Evolutionary conservation across 1,140 invertebrate genomes (phyloP).

Genomic region (Atopsyche davidsoni): DNA sequence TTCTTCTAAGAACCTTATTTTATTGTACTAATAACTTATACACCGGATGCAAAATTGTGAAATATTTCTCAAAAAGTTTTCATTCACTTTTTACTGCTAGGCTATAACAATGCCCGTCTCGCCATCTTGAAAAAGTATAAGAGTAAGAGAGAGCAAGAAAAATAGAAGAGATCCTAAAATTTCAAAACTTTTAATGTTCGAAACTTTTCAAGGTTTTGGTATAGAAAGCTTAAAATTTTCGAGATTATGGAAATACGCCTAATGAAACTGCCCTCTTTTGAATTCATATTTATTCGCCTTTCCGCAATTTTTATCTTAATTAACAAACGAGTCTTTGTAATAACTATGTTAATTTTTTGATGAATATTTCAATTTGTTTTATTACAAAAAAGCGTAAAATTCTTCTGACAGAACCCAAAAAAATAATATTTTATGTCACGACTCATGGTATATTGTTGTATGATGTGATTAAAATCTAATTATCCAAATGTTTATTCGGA

Average conservation of each 20-base stretch:
- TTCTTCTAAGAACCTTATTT: no score
- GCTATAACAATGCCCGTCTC: conserved; percentile 14
- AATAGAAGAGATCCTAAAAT: conserved; percentile 23
- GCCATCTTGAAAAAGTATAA: conserved; percentile 9
- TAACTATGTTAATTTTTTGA: no score
- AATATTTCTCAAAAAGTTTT: no score
- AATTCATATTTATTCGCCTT: background rate
- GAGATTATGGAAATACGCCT: conserved; percentile 28
- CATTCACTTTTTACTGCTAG: conserved; percentile 6
- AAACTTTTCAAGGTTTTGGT: conserved; percentile 29
- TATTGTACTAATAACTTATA: no score
- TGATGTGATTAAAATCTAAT: no score
- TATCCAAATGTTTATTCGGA: no score
- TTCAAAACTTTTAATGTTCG: conserved; percentile 25
- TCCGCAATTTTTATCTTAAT: background rate
- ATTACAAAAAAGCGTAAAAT: no score
- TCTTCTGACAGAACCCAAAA: no score
- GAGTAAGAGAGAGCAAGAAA: conserved; percentile 14
- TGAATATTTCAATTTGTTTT: no score
- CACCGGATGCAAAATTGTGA: no score
- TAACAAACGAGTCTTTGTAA: background rate
- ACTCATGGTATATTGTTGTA: no score
- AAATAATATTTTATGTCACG: no score
- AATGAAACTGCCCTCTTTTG: conserved; percentile 20
- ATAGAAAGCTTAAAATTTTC: conserved; percentile 22